Evolutionary conservation across 2,113 vertebrate genomes (phyloP).

Genomic region (Pseudolaguvia tuberculata): DNA sequence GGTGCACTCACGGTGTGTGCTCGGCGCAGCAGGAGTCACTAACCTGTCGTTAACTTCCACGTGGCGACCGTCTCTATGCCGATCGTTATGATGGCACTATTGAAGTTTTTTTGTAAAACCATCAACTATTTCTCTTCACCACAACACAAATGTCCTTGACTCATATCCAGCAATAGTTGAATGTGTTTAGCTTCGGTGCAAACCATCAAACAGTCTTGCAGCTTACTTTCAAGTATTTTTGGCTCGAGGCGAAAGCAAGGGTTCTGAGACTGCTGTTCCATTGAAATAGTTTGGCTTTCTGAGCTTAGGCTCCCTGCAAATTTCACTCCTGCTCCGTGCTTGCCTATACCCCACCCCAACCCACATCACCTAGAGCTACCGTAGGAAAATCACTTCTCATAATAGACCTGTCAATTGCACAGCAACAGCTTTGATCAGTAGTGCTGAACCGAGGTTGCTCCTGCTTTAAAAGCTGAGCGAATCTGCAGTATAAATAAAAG

Average conservation of each 20-base stretch:
- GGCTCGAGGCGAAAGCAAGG: constrained; percentile 64
- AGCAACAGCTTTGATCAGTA: constrained; percentile 63
- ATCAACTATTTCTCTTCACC: constrained; percentile 50
- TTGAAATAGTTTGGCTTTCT: constrained; percentile 70
- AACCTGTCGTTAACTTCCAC: constrained; percentile 51
- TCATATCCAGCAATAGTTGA: constrained; percentile 68
- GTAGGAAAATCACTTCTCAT: constrained; percentile 59
- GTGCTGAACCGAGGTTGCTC: constrained; percentile 44
- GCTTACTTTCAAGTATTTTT: constrained; percentile 73
- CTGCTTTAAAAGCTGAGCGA: constrained; percentile 58
- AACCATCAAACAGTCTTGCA: constrained; percentile 72
- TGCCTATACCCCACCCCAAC: constrained; percentile 42
- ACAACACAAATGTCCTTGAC: constrained; percentile 72
- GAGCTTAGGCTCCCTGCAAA: constrained; percentile 58
- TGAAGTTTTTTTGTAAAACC: background rate
- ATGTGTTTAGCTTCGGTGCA: constrained; percentile 70
- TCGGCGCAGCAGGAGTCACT: constrained; percentile 57
- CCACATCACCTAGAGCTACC: constrained; percentile 57
- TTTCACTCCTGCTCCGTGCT: constrained; percentile 46
- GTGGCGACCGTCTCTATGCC: constrained; percentile 50
- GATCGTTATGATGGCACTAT: constrained; percentile 46
- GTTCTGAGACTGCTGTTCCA: constrained; percentile 65
- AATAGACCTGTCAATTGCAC: constrained; percentile 67
- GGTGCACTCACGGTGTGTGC: constrained; percentile 53
- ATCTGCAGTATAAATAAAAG: constrained; percentile 22